phyloP scores from a whole-genome alignment of 64 coral and sea anemone species.

The Platygyra sinensis region DNA sequence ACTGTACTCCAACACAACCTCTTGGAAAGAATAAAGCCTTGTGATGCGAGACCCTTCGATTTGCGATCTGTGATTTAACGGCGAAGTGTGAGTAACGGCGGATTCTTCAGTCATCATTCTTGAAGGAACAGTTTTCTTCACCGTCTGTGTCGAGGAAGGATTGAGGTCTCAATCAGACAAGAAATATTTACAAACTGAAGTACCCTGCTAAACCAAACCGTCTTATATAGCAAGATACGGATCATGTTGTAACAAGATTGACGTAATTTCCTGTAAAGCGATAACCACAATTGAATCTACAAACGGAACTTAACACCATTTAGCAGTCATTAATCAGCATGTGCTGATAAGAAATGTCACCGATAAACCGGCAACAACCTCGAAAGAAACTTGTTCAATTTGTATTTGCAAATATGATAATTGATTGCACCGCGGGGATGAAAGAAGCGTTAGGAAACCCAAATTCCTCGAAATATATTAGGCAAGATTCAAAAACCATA shows the following conservation, averaged over 20 bases:
- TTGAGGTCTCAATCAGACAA: not conserved
- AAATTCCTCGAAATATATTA: not conserved
- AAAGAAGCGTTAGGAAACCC: not conserved
- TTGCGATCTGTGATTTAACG: not conserved
- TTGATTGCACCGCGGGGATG: not conserved
- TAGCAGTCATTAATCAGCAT: not conserved
- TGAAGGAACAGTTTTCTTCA: not conserved
- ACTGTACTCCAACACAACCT: constrained; percentile 28
- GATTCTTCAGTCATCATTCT: not conserved
- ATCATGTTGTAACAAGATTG: constrained; percentile 21
- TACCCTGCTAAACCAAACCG: not conserved
- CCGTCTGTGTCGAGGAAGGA: not conserved
- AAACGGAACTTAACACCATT: not conserved
- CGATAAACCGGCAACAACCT: not conserved
- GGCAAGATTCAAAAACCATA: not conserved
- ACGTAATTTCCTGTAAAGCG: constrained; percentile 24
- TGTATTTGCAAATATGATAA: constrained; percentile 5
- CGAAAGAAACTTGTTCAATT: constrained; percentile 6
- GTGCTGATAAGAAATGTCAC: constrained; percentile 9
- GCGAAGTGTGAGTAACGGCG: not conserved
- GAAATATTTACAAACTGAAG: not conserved
- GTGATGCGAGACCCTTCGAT: not conserved
- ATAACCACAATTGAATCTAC: not conserved
- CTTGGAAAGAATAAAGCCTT: constrained; percentile 19
- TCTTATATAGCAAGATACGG: not conserved